These are phyloP conservation scores for Axea sp. DNA, from an alignment of 2,888 invertebrate genomes.

Conservation along the genomic window DNA sequence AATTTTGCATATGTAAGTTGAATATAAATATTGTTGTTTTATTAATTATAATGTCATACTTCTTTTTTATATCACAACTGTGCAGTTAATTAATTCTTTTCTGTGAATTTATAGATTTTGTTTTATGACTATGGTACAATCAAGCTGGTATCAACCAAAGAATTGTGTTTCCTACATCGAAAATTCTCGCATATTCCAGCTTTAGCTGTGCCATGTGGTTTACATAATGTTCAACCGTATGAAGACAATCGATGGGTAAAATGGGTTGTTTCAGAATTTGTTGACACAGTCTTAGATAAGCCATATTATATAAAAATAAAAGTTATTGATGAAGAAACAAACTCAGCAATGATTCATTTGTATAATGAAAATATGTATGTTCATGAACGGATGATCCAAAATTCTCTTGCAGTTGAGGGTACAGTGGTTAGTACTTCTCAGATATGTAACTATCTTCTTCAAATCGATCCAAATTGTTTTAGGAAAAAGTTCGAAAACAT, in stretches of 20 bases:
- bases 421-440: constrained; percentile 29
- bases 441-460: constrained; percentile 14
- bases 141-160: constrained; percentile 66
- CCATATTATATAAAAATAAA: background rate
- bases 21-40: background rate
- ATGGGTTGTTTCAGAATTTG: constrained; percentile 7
- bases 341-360: constrained; percentile 17
- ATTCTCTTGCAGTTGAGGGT: constrained; percentile 9
- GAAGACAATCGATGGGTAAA: constrained; percentile 22
- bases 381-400: constrained; percentile 22
- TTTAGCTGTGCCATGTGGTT: constrained; percentile 75
- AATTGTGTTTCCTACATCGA: constrained; percentile 70
- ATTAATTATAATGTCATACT: too few relatives aligned
- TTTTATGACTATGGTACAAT: constrained; percentile 77
- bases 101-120: too few relatives aligned
- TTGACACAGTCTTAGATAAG: background rate
- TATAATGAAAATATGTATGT: background rate
- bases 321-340: constrained; percentile 14
- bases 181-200: constrained; percentile 71
- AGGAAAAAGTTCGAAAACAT: background rate
- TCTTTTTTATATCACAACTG: too few relatives aligned
- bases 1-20: constrained; percentile 69
- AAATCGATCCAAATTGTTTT: background rate
- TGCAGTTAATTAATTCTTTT: too few relatives aligned
- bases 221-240: constrained; percentile 69